A percentile compares a stretch with the other conserved stretches of the same genome.
Conservation (phyloP, 2,888 invertebrate genomes). For the Sinohyriopsis cumingii region DNA sequence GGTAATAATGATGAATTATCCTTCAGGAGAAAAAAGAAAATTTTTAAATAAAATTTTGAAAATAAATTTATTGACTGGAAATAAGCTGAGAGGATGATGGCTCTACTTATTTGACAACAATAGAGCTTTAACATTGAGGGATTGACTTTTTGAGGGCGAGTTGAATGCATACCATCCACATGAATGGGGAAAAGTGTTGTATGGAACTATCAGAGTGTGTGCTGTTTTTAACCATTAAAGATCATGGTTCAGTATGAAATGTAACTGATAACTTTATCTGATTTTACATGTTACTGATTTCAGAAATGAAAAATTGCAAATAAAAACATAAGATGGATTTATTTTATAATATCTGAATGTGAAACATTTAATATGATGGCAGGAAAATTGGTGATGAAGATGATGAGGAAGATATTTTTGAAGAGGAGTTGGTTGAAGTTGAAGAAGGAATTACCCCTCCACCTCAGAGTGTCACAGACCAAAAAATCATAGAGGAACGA, state of each 20-base stretch:
- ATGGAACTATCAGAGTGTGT: too few relatives aligned
- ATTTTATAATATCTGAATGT: not conserved
- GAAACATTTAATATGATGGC: conserved; percentile 3
- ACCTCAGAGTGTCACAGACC: conserved; percentile 51
- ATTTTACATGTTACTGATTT: not conserved
- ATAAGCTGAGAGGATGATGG: too few relatives aligned
- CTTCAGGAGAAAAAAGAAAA: too few relatives aligned
- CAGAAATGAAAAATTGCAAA: not conserved
- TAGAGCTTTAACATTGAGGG: too few relatives aligned
- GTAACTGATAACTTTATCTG: not conserved
- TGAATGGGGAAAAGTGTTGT: too few relatives aligned
- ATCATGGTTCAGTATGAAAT: not conserved
- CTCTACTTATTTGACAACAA: too few relatives aligned
- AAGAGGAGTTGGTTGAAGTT: conserved; percentile 43
- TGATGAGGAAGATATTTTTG: conserved; percentile 58
- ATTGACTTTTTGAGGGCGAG: too few relatives aligned
- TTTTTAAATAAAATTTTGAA: too few relatives aligned
- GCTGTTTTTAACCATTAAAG: too few relatives aligned
- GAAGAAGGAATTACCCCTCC: conserved; percentile 27
- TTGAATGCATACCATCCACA: too few relatives aligned
- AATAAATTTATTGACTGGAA: too few relatives aligned
- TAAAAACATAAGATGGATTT: not conserved
- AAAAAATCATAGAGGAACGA: conserved; percentile 67
- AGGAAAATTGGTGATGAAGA: conserved; percentile 66
- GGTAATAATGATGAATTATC: too few relatives aligned